Percentiles rank a stretch among this genome's conserved stretches.
These are phyloP conservation scores for Myanophis thanlyinensis DNA, from an alignment of 2,113 vertebrate species.

Conservation along the genomic window DNA sequence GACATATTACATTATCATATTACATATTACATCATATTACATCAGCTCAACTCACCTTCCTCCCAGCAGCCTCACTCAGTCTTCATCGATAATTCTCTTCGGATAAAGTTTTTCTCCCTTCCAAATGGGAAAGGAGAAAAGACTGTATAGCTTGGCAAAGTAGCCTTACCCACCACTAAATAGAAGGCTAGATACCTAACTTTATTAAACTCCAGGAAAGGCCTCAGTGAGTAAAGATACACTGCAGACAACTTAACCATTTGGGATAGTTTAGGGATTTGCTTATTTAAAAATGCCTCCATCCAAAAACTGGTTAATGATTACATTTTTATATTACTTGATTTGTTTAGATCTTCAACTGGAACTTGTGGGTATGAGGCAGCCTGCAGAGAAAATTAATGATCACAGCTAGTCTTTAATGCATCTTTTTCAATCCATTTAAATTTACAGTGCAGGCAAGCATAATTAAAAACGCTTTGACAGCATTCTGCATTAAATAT, in stretches of 20 bases:
- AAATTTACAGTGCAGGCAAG: not conserved
- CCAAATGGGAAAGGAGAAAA: slow-evolving; percentile 49
- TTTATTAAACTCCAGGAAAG: not conserved
- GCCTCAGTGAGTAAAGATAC: not conserved
- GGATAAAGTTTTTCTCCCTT: slow-evolving; percentile 52
- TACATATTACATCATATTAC: slow-evolving; percentile 63
- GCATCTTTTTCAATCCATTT: not conserved
- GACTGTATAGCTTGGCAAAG: slow-evolving; percentile 14
- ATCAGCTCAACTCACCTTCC: slow-evolving; percentile 42
- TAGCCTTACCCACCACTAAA: not conserved
- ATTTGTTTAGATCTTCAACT: not conserved
- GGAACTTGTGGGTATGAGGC: not conserved
- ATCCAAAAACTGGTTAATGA: not conserved
- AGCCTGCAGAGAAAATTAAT: not conserved
- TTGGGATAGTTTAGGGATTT: not conserved
- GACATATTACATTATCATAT: too few relatives aligned
- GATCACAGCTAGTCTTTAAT: not conserved
- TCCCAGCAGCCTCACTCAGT: slow-evolving; percentile 30
- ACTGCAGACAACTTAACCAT: not conserved
- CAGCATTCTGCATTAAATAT: not conserved
- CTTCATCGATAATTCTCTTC: slow-evolving; percentile 42
- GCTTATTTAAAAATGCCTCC: not conserved
- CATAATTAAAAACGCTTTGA: not conserved
- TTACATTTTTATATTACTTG: not conserved
- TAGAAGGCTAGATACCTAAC: not conserved